phyloP scores from a whole-genome alignment of 2,113 vertebrate species.

The Rhodinocichla rosea region DNA sequence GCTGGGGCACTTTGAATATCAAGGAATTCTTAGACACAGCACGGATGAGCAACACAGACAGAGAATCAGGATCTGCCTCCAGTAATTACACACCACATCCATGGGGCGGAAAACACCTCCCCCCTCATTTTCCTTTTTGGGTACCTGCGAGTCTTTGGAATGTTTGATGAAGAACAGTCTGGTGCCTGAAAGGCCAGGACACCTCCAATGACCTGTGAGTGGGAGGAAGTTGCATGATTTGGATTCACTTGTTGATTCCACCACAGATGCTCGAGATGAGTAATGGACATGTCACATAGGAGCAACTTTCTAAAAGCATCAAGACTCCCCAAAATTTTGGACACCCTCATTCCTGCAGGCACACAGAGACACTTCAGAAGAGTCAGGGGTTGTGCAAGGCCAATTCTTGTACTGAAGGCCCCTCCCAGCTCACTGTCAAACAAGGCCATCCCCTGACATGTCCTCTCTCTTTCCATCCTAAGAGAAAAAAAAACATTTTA shows the following conservation, averaged over 20 bases:
- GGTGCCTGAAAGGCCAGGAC: neutral
- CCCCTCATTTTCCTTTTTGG: neutral
- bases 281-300: accelerated
- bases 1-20: constrained; percentile 1
- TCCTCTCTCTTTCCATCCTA: neutral
- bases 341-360: neutral
- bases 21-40: constrained; percentile 12
- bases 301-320: neutral
- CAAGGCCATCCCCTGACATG: neutral
- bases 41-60: neutral
- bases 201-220: neutral
- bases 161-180: constrained; percentile 6
- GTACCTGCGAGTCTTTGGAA: neutral
- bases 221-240: neutral
- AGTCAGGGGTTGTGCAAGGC: neutral
- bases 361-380: neutral
- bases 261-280: neutral
- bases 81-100: neutral
- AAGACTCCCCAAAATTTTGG: neutral
- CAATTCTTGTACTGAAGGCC: neutral
- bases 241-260: neutral
- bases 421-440: neutral
- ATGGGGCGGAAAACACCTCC: neutral
- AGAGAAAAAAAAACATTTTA: neutral
- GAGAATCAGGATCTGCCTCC: neutral